Evolutionary conservation across 2,888 invertebrate genomes (phyloP), one percentile per base, ranked within the genome.

Genomic region (Lithodes maja): DNA sequence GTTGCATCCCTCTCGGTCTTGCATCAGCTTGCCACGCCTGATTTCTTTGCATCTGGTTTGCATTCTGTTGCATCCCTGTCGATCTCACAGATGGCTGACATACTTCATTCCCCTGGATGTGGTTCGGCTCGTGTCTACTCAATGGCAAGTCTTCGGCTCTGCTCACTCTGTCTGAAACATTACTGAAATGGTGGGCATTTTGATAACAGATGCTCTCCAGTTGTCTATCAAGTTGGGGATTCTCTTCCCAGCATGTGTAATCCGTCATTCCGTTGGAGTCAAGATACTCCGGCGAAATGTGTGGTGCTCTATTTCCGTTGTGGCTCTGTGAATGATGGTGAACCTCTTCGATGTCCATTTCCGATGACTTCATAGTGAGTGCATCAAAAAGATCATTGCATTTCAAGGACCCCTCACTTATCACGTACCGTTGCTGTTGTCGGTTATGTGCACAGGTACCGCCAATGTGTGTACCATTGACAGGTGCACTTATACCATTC

Each of bases 301-400:
- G 71, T n/a, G 12, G 17, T n/a, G 17, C 71, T n/a, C 71, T 71
- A 12, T 71, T 71, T 17, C 17, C 71, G 3, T 17, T n/a, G 17
- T 71, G 71, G 71, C 74, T 80, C n/a, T 71, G 52, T 49, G 85
- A 53, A 52, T 52, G 54, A 33, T 85, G 85, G 80, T 84, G 74
- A 15, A 89, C 85, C 80, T 89, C 88, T 69, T 89, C 88, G n/a
- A 89, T 89, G 53, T 89, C 88, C 2, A n/a, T 52, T 17, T 89
- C 81, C 5, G 68, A 5, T 7, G 82, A 49, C 12, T 52, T 71
- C 5, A n/a, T 3, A n/a, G 12, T n/a, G 5, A n/a, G 71, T n/a
- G 5, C 12, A n/a, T 71, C n/a, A 71, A n/a, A 71, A 12, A 71
- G 15, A 12, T 61, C 61, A 5, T 3, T 71, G 71, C 17, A n/a